phyloP scores from a whole-genome alignment of 1,140 invertebrate species.

The Trichomalopsis sarcophagae region DNA sequence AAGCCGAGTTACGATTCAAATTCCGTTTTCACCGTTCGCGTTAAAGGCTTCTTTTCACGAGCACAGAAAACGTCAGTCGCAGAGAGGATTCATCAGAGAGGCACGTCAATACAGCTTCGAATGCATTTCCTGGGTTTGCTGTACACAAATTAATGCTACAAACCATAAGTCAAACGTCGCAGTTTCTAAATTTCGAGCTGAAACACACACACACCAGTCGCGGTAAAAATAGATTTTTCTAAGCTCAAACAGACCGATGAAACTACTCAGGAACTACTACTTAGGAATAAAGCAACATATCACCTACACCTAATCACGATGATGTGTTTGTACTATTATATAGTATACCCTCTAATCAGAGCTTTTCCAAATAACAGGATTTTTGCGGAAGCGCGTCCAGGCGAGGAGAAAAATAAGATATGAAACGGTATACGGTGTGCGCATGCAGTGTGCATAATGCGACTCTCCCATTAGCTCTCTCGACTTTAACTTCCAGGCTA shows the following conservation, averaged over 20 bases:
- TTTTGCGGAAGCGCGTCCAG: too few relatives aligned
- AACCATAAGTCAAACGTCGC: not conserved
- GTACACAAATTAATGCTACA: not conserved
- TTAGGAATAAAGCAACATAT: too few relatives aligned
- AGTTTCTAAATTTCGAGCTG: too few relatives aligned
- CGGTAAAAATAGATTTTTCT: not conserved
- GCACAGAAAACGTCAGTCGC: not conserved
- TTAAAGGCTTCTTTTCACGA: not conserved
- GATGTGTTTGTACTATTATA: too few relatives aligned
- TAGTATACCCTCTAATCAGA: too few relatives aligned
- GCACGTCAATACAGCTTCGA: not conserved
- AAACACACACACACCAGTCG: not conserved
- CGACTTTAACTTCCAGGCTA: conserved; percentile 2
- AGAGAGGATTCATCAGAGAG: not conserved
- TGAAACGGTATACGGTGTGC: not conserved
- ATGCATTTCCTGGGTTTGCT: not conserved
- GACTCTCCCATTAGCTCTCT: conserved; percentile 16
- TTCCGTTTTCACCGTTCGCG: too few relatives aligned
- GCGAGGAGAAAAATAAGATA: not conserved
- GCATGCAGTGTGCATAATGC: not conserved
- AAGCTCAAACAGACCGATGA: too few relatives aligned
- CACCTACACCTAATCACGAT: too few relatives aligned
- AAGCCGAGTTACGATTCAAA: too few relatives aligned
- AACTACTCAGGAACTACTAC: too few relatives aligned
- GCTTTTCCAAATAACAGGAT: too few relatives aligned